A percentile compares a stretch with the other conserved stretches of the same genome.
Conservation (phyloP, 2,797 vertebrate species). For the Amniataba percoides region DNA sequence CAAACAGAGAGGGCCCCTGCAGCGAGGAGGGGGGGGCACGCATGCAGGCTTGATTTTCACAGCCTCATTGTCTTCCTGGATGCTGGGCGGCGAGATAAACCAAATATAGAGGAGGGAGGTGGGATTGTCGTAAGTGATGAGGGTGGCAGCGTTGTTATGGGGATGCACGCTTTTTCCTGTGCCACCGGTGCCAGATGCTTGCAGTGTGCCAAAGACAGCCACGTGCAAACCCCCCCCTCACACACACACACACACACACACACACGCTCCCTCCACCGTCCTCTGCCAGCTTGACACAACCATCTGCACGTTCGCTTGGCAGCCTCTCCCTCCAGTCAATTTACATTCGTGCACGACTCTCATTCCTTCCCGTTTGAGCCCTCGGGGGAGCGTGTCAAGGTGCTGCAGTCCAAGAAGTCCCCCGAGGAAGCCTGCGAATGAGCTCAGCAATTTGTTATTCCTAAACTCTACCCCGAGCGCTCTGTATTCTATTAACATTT, state of each 20-base stretch:
- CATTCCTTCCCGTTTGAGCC: constrained; percentile 48
- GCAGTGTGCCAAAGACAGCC: constrained; percentile 65
- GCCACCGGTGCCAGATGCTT: constrained; percentile 74
- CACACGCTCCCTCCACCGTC: constrained; percentile 6
- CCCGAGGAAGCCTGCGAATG: constrained; percentile 51
- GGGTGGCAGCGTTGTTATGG: constrained; percentile 22
- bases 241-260: no score
- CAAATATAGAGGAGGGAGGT: constrained; percentile 38
- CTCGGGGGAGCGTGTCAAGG: constrained; percentile 64
- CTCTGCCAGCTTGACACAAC: constrained; percentile 75
- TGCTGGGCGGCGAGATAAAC: constrained; percentile 78
- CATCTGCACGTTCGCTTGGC: constrained; percentile 77
- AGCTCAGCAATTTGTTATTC: constrained; percentile 67
- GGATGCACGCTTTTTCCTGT: constrained; percentile 37
- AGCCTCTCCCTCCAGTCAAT: constrained; percentile 70
- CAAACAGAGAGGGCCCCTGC: constrained; percentile 30
- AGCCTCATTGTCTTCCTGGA: constrained; percentile 64
- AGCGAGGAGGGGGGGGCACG: not conserved
- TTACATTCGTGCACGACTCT: constrained; percentile 66
- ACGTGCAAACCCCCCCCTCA: constrained; percentile 44
- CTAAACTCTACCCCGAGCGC: constrained; percentile 54
- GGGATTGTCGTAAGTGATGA: constrained; percentile 22
- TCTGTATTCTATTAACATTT: constrained; percentile 71
- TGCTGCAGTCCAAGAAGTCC: constrained; percentile 62
- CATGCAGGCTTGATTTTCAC: constrained; percentile 46